These are phyloP conservation scores for Uromys caudimaculatus DNA, from an alignment of 2,797 vertebrate species.

Conservation along the genomic window DNA sequence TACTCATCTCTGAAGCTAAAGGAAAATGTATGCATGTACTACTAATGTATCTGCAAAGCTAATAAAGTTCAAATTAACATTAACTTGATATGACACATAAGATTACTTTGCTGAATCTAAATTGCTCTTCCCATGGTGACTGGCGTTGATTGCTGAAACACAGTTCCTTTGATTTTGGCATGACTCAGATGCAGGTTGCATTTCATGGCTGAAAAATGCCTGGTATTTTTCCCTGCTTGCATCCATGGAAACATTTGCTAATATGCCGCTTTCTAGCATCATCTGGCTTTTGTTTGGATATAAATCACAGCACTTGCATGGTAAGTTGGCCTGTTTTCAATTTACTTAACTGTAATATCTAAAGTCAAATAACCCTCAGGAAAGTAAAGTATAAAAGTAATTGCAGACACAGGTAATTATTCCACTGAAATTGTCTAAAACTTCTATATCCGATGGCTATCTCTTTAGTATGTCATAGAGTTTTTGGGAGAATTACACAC, in stretches of 20 bases:
- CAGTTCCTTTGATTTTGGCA: conserved; percentile 39
- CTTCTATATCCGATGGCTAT: background rate
- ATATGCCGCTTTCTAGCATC: background rate
- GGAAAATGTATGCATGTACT: conserved; percentile 11
- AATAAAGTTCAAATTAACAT: conserved; percentile 45
- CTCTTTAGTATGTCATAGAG: background rate
- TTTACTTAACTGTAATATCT: conserved; percentile 9
- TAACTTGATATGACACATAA: conserved; percentile 48
- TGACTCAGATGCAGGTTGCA: background rate
- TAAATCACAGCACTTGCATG: background rate
- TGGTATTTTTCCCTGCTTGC: background rate
- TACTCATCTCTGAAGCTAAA: conserved; percentile 39
- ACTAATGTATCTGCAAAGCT: conserved; percentile 12
- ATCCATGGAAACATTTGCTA: background rate
- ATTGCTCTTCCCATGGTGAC: conserved; percentile 35
- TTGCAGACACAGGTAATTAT: background rate
- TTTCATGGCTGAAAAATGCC: conserved; percentile 5
- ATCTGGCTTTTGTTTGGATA: conserved; percentile 12
- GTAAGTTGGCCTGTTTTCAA: background rate
- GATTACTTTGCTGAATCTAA: conserved; percentile 48
- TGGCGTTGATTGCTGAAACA: conserved; percentile 20
- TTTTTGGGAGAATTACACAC: background rate
- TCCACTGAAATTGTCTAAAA: background rate
- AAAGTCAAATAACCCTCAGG: background rate
- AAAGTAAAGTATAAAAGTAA: conserved; percentile 5